These are phyloP conservation scores for Netta rufina DNA, from an alignment of 2,797 vertebrate genomes.

Conservation along the genomic window DNA sequence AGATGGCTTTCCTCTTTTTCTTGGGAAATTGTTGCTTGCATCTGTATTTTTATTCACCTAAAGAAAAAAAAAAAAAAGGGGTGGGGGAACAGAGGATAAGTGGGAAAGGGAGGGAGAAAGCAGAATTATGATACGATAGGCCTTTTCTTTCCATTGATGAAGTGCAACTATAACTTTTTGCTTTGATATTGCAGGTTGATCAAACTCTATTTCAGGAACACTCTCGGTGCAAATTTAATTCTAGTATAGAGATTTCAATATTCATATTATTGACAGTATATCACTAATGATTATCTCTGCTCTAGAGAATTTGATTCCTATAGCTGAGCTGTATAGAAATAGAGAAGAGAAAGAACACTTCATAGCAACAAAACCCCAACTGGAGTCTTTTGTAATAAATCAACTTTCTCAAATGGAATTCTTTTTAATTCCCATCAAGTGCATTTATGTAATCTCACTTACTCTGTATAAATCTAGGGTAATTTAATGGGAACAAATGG, in stretches of 20 bases:
- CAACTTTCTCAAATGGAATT: neutral
- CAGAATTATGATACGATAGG: neutral
- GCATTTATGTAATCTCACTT: neutral
- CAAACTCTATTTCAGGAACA: neutral
- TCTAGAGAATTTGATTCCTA: neutral
- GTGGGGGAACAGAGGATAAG: neutral
- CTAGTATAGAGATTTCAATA: neutral
- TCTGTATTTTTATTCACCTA: constrained; percentile 64
- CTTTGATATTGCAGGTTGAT: neutral
- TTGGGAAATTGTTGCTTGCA: constrained; percentile 53
- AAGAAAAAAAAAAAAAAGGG: neutral
- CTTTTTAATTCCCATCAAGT: neutral
- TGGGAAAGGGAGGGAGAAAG: neutral
- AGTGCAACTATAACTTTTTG: neutral
- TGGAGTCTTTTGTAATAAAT: neutral
- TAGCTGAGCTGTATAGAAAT: neutral
- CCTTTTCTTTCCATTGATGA: neutral
- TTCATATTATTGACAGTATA: neutral
- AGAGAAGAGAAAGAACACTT: neutral
- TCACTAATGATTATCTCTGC: neutral
- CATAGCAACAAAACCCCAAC: neutral
- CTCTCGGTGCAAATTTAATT: neutral
- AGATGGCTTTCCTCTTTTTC: constrained; percentile 14
- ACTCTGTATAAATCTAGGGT: neutral
- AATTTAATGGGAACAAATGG: neutral